These are phyloP conservation scores for Amazona guildingii DNA, from an alignment of 2,113 vertebrate genomes.

Conservation along the genomic window DNA sequence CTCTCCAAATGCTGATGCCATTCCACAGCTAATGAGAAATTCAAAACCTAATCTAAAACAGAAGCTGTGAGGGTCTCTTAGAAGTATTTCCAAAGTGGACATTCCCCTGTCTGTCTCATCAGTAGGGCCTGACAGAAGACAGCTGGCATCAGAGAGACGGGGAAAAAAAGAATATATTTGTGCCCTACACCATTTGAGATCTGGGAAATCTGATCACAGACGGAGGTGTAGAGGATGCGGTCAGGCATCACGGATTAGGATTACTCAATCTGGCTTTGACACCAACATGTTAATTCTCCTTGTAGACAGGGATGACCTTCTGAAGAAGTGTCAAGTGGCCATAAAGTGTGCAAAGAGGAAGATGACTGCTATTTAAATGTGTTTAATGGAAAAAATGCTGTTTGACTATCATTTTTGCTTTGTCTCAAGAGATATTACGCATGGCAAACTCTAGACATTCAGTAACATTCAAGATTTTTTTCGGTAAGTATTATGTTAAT, in stretches of 20 bases:
- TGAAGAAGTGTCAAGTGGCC: background rate
- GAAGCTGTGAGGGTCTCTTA: slow-evolving; percentile 19
- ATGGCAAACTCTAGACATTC: background rate
- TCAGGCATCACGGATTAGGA: background rate
- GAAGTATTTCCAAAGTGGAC: slow-evolving; percentile 42
- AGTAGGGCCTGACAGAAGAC: background rate
- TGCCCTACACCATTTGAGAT: background rate
- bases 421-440: background rate
- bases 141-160: background rate
- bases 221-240: background rate
- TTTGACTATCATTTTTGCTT: background rate
- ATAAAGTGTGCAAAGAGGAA: background rate
- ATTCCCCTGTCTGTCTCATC: background rate
- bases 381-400: background rate
- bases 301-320: background rate
- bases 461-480: background rate
- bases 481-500: background rate
- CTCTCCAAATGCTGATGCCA: background rate
- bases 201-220: background rate
- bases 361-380: background rate
- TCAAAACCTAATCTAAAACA: slow-evolving; percentile 36
- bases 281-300: background rate
- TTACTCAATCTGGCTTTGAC: background rate
- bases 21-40: slow-evolving; percentile 26
- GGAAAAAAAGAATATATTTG: background rate